A percentile compares a stretch with the other conserved stretches of the same genome.
These are phyloP conservation scores for Chiloscyllium punctatum DNA, from an alignment of 2,797 vertebrate species.

Conservation along the genomic window DNA sequence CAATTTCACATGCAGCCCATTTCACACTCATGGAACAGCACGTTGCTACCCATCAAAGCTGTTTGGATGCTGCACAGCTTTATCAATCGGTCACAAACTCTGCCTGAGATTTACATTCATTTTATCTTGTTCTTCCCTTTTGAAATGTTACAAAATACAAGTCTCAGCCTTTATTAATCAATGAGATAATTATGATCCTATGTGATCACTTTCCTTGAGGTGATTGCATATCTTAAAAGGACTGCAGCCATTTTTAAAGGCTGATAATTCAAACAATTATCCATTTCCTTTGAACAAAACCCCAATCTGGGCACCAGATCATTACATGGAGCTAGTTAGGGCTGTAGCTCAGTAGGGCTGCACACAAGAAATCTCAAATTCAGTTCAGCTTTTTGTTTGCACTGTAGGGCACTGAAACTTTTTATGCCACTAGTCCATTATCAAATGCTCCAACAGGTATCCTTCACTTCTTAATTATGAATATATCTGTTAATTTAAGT, in stretches of 20 bases:
- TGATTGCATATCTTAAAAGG: neutral
- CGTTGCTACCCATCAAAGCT: neutral
- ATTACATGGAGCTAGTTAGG: neutral
- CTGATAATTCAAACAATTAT: neutral
- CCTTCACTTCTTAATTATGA: neutral
- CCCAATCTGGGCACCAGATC: neutral
- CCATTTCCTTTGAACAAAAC: neutral
- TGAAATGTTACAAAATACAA: neutral
- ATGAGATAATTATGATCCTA: neutral
- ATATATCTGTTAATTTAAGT: neutral
- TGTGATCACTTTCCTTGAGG: neutral
- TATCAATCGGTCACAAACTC: neutral
- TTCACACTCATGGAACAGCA: neutral
- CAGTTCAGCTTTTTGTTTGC: neutral
- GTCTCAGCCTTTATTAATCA: neutral
- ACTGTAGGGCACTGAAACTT: neutral
- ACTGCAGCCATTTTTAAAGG: neutral
- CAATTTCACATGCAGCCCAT: neutral
- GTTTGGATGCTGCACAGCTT: neutral
- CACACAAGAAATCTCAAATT: neutral
- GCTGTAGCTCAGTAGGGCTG: neutral
- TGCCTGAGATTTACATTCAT: neutral
- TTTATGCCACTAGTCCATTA: neutral
- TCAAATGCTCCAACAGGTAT: neutral
- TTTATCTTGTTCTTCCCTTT: neutral